phyloP scores from a whole-genome alignment of 2,113 vertebrate genomes.

The Hydrochoerus hydrochaeris region DNA sequence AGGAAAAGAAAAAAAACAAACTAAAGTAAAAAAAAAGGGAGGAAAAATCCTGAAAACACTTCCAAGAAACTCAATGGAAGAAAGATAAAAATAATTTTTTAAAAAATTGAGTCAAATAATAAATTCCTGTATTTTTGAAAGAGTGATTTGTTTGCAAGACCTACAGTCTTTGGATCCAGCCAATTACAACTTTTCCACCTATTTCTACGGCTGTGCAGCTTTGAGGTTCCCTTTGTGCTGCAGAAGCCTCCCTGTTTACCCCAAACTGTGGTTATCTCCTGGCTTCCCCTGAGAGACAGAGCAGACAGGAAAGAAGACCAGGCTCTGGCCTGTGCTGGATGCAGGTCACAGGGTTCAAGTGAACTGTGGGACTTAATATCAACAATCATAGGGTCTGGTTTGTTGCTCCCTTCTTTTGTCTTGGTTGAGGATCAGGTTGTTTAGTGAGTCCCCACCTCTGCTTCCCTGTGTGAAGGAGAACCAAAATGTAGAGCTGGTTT shows the following conservation, averaged over 20 bases:
- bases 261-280: not conserved
- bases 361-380: not conserved
- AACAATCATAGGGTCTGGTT: not conserved
- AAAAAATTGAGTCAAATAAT: not conserved
- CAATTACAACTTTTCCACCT: not conserved
- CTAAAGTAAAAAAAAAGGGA: not conserved
- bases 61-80: not conserved
- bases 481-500: not conserved
- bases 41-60: not conserved
- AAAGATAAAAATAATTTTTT: not conserved
- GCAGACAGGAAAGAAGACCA: not conserved
- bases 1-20: not conserved
- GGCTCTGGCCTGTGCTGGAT: not conserved
- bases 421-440: not conserved
- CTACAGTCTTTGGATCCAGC: not conserved
- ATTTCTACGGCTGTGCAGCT: not conserved
- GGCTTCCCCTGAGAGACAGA: no score
- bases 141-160: not conserved
- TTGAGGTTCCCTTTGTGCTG: not conserved
- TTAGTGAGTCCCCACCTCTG: not conserved
- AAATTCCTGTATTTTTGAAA: not conserved
- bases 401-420: not conserved
- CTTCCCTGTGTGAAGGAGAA: not conserved
- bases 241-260: not conserved
- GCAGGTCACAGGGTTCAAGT: not conserved